A percentile compares a stretch with the other conserved stretches of the same genome.
phyloP scores from a whole-genome alignment of 2,888 invertebrate genomes.

The Tiliacea aurago region DNA sequence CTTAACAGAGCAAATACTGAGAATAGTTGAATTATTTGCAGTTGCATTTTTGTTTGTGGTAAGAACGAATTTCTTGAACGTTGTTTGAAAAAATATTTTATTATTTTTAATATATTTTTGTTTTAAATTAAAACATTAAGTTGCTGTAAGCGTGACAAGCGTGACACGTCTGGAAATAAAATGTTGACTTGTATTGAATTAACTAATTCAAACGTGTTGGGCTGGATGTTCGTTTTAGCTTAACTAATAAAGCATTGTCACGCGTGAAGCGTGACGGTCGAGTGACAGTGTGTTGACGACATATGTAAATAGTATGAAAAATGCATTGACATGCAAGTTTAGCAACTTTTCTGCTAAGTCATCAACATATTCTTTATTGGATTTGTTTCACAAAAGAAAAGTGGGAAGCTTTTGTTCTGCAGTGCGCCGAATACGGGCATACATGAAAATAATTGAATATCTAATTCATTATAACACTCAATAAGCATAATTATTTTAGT shows the following conservation, averaged over 20 bases:
- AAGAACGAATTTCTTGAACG: not conserved
- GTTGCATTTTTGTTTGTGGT: not conserved
- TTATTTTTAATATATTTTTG: not conserved
- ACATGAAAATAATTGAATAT: not conserved
- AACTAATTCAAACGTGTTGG: constrained; percentile 24
- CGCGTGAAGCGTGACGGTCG: constrained; percentile 15
- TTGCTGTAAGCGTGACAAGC: not conserved
- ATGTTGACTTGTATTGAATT: not conserved
- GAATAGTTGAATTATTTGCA: not conserved
- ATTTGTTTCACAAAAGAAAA: not conserved
- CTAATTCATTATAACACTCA: not conserved
- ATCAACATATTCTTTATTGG: constrained; percentile 4
- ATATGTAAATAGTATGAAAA: constrained; percentile 1
- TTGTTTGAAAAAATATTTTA: not conserved
- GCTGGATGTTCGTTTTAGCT: not conserved
- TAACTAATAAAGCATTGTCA: constrained; percentile 35
- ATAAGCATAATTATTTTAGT: not conserved
- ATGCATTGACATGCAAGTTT: constrained; percentile 12
- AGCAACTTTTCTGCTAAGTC: constrained; percentile 14
- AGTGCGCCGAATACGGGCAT: not conserved
- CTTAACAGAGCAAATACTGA: constrained; percentile 6
- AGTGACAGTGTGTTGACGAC: constrained; percentile 25
- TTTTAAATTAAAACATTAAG: not conserved
- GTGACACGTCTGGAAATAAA: constrained; percentile 5
- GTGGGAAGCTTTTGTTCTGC: not conserved